Percentiles rank a stretch among this genome's conserved stretches.
These are phyloP conservation scores for Pentamera pediparva DNA, from an alignment of 53 echinoderm and acorn worm species.

Conservation along the genomic window DNA sequence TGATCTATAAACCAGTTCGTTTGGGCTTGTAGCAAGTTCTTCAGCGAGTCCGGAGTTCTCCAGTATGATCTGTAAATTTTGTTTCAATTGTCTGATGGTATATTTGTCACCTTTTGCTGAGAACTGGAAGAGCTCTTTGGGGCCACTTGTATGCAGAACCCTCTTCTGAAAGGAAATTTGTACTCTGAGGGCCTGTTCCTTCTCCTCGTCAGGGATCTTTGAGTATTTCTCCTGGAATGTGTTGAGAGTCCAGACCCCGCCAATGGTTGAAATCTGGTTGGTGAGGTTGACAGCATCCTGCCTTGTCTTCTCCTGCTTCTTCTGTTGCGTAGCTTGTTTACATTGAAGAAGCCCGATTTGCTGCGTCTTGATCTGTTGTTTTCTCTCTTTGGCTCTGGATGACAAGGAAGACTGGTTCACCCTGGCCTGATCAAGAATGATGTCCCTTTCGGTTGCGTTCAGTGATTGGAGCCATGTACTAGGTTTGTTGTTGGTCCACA, in stretches of 20 bases:
- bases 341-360: not conserved
- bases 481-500: slow-evolving; percentile 54
- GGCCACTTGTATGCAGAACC: not conserved
- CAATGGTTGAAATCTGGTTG: slow-evolving; percentile 16
- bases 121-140: not conserved
- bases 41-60: not conserved
- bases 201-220: not conserved
- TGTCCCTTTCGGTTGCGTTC: slow-evolving; percentile 2
- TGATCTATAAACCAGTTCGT: not conserved
- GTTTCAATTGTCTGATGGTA: not conserved
- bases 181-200: slow-evolving; percentile 7
- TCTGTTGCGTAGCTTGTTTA: slow-evolving; percentile 17
- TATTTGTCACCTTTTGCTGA: not conserved
- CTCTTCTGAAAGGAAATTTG: slow-evolving; percentile 2
- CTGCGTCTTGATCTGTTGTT: slow-evolving; percentile 25
- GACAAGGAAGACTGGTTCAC: not conserved
- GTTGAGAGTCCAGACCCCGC: slow-evolving; percentile 35
- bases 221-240: not conserved
- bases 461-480: slow-evolving; percentile 40
- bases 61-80: not conserved
- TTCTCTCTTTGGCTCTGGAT: slow-evolving; percentile 2
- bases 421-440: slow-evolving; percentile 11
- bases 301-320: slow-evolving; percentile 18
- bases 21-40: not conserved
- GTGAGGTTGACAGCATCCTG: slow-evolving; percentile 26